Evolutionary conservation across 2,888 invertebrate species (phyloP).

Genomic region (Cremastinae sp.): DNA sequence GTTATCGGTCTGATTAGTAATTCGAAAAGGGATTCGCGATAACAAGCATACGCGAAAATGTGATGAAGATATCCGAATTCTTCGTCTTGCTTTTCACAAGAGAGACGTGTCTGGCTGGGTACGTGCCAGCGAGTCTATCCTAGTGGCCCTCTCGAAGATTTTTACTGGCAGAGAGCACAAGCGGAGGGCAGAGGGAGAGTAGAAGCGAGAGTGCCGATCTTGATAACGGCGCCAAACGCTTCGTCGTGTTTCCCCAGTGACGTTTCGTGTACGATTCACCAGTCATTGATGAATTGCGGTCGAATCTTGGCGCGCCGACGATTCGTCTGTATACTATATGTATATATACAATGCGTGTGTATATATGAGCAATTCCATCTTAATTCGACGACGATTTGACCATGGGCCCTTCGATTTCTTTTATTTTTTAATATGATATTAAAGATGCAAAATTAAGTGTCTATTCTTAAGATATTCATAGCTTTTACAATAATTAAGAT

Average conservation of each 20-base stretch:
- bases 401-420: too few relatives aligned
- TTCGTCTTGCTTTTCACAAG: constrained; percentile 9
- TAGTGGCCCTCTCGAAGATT: constrained; percentile 46
- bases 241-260: constrained; percentile 39
- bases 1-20: constrained; percentile 31
- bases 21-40: constrained; percentile 9
- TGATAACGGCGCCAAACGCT: constrained; percentile 49
- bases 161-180: constrained; percentile 21
- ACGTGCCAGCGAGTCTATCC: constrained; percentile 49
- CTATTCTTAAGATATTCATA: too few relatives aligned
- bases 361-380: too few relatives aligned
- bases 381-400: too few relatives aligned
- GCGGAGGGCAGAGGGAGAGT: background rate
- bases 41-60: constrained; percentile 14
- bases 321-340: constrained; percentile 28
- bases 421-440: too few relatives aligned
- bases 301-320: constrained; percentile 35
- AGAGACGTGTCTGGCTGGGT: constrained; percentile 39
- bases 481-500: too few relatives aligned
- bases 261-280: constrained; percentile 38
- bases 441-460: too few relatives aligned
- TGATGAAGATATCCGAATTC: constrained; percentile 16
- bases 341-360: too few relatives aligned
- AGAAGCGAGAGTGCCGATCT: constrained; percentile 45
- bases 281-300: constrained; percentile 61